These are phyloP conservation scores for Lottia gigantea DNA, from an alignment of 2,888 invertebrate genomes.

Conservation along the genomic window DNA sequence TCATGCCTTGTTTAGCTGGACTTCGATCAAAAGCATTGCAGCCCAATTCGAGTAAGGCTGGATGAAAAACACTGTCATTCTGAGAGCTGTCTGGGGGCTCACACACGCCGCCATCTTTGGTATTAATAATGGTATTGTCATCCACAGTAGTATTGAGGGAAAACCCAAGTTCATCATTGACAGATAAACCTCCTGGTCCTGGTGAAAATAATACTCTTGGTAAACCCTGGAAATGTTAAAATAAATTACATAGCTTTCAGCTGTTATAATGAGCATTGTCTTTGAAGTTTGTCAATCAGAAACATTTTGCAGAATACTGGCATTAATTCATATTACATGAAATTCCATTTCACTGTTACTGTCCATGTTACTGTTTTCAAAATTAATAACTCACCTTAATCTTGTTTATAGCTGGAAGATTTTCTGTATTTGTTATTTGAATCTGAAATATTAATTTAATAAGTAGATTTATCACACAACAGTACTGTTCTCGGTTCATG, in stretches of 20 bases:
- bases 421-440: too few species aligned
- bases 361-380: too few species aligned
- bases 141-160: conserved; percentile 16
- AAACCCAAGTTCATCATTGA: conserved; percentile 12
- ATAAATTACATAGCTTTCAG: neutral
- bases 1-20: neutral
- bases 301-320: too few species aligned
- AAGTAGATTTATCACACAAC: too few species aligned
- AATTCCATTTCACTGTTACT: too few species aligned
- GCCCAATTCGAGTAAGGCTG: neutral
- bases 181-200: conserved; percentile 16
- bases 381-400: too few species aligned
- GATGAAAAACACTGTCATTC: neutral
- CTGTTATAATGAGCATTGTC: too few species aligned
- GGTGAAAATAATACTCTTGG: conserved; percentile 46
- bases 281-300: too few species aligned
- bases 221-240: conserved; percentile 32
- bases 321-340: too few species aligned
- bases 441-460: too few species aligned
- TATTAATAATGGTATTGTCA: neutral
- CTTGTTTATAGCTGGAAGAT: too few species aligned
- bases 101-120: neutral
- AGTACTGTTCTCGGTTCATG: too few species aligned
- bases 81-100: neutral
- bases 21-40: neutral